Conservation (phyloP, 2,113 vertebrate genomes). For the Laticauda laticaudata region DNA sequence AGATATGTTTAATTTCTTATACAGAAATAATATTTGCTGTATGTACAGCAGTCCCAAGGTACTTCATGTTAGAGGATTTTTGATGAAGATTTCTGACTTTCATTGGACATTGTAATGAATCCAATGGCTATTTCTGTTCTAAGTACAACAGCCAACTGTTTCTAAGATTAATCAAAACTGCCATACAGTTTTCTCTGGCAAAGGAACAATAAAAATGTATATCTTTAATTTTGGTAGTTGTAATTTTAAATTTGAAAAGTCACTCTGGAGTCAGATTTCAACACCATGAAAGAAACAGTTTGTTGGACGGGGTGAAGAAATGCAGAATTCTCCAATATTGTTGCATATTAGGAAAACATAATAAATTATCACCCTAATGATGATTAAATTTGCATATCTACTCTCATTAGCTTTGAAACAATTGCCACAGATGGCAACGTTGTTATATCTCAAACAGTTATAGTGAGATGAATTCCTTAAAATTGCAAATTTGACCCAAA, state of each 20-base stretch:
- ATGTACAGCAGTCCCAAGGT: neutral
- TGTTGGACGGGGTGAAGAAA: neutral
- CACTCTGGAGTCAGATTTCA: conserved; percentile 66
- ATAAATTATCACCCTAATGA: neutral
- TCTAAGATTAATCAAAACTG: conserved; percentile 58
- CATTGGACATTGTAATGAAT: neutral
- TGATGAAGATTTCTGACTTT: neutral
- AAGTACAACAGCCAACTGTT: conserved; percentile 55
- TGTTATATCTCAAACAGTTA: neutral
- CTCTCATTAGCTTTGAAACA: neutral
- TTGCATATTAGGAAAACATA: neutral
- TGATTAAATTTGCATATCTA: neutral
- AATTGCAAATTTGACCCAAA: neutral
- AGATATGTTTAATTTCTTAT: neutral
- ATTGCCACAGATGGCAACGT: neutral
- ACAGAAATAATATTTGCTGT: neutral
- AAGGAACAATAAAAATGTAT: conserved; percentile 59
- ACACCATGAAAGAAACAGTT: neutral
- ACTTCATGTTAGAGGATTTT: neutral
- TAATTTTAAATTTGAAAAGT: conserved; percentile 68
- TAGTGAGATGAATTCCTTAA: neutral
- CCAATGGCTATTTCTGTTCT: conserved; percentile 28
- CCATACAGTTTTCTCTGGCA: conserved; percentile 60
- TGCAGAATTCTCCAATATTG: neutral
- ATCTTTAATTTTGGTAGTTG: conserved; percentile 54